Evolutionary conservation across 2,113 vertebrate genomes (phyloP).

Genomic region (Syngnathus scovelli): DNA sequence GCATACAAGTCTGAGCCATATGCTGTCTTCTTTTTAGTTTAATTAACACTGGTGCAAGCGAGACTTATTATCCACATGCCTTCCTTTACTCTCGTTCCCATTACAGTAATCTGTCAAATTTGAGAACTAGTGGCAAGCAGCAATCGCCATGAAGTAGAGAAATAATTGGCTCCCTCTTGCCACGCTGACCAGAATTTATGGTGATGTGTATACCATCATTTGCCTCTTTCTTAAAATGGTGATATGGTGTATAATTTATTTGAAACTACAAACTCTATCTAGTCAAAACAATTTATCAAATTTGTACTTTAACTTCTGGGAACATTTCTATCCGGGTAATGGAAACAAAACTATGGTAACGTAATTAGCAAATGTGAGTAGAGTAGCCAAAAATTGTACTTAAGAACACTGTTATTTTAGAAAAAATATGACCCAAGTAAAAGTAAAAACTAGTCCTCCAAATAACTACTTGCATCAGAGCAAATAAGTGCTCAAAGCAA

Average conservation of each 20-base stretch:
- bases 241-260: background rate
- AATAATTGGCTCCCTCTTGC: slow-evolving; percentile 25
- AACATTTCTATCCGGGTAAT: background rate
- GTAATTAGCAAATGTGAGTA: too few relatives aligned
- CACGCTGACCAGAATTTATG: slow-evolving; percentile 12
- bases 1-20: background rate
- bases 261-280: background rate
- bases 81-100: slow-evolving; percentile 18
- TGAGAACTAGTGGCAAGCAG: slow-evolving; percentile 16
- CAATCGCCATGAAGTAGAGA: slow-evolving; percentile 15
- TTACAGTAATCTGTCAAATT: slow-evolving; percentile 35
- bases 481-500: too few relatives aligned
- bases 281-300: background rate
- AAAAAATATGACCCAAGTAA: too few relatives aligned
- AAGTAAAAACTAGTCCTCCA: too few relatives aligned
- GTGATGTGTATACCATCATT: background rate
- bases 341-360: too few relatives aligned
- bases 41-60: slow-evolving; percentile 41
- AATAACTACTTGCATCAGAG: too few relatives aligned
- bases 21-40: slow-evolving; percentile 22
- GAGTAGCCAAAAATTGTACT: too few relatives aligned
- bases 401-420: too few relatives aligned
- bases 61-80: slow-evolving; percentile 28
- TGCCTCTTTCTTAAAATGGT: background rate
- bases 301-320: background rate